Conservation (phyloP, 2,797 vertebrate genomes). For the Telmatherina bonti region DNA sequence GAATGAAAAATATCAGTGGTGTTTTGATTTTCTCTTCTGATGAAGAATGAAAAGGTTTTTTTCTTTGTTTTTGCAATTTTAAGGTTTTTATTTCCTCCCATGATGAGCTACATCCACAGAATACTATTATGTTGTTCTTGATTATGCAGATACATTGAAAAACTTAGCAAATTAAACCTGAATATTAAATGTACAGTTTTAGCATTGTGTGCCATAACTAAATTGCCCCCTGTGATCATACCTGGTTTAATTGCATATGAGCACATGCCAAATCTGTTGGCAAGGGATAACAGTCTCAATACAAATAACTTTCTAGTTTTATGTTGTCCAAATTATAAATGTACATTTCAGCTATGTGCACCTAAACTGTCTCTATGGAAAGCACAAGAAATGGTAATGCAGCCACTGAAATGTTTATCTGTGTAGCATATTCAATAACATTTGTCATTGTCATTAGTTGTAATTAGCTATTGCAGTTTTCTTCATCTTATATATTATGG, state of each 20-base stretch:
- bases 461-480: neutral
- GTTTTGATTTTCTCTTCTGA: neutral
- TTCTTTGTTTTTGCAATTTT: too few species aligned
- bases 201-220: neutral
- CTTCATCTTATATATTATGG: neutral
- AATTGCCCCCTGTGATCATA: neutral
- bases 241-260: neutral
- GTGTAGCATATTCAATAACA: neutral
- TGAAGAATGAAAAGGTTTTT: neutral
- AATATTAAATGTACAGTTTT: neutral
- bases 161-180: neutral
- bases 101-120: neutral
- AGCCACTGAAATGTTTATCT: neutral
- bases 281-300: neutral
- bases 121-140: neutral
- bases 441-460: neutral
- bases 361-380: neutral
- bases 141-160: neutral
- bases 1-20: neutral
- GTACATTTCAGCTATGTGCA: neutral
- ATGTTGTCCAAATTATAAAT: neutral
- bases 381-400: too few species aligned
- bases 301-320: neutral
- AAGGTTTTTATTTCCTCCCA: neutral
- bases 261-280: neutral